Evolutionary conservation across 2,888 invertebrate genomes (phyloP).

Genomic region (Epirrhoe alternata): DNA sequence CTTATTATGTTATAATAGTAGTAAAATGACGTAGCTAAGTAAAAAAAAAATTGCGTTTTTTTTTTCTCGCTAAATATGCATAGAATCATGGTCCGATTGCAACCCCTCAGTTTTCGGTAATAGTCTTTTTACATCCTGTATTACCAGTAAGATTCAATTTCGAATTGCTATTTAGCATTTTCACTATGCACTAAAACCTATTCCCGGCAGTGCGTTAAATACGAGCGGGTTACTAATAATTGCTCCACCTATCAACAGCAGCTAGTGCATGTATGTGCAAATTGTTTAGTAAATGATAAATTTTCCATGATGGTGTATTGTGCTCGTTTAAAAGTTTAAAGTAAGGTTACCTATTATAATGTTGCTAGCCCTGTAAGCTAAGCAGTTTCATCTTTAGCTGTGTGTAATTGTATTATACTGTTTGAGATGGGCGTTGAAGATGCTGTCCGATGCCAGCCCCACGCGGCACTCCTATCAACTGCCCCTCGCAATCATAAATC

Average conservation of each 20-base stretch:
- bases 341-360: neutral
- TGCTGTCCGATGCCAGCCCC: slow-evolving; percentile 21
- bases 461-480: slow-evolving; percentile 27
- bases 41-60: too few relatives aligned
- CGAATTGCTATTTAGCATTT: slow-evolving; percentile 10
- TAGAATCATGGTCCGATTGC: too few relatives aligned
- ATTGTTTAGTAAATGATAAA: slow-evolving; percentile 12
- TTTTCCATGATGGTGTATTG: neutral
- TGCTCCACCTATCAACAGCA: slow-evolving; percentile 15
- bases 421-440: slow-evolving; percentile 53
- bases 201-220: slow-evolving; percentile 6
- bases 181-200: slow-evolving; percentile 4
- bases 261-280: slow-evolving; percentile 10
- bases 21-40: too few relatives aligned
- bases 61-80: too few relatives aligned
- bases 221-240: slow-evolving; percentile 13
- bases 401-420: slow-evolving; percentile 58
- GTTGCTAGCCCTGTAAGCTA: slow-evolving; percentile 10
- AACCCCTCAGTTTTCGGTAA: too few relatives aligned
- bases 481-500: slow-evolving; percentile 56
- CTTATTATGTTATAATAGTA: too few relatives aligned
- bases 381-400: slow-evolving; percentile 12
- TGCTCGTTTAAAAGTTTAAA: neutral
- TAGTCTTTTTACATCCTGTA: too few relatives aligned
- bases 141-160: slow-evolving; percentile 1